Conservation (phyloP, 2,888 invertebrate species). For the Nycteola revayana region DNA sequence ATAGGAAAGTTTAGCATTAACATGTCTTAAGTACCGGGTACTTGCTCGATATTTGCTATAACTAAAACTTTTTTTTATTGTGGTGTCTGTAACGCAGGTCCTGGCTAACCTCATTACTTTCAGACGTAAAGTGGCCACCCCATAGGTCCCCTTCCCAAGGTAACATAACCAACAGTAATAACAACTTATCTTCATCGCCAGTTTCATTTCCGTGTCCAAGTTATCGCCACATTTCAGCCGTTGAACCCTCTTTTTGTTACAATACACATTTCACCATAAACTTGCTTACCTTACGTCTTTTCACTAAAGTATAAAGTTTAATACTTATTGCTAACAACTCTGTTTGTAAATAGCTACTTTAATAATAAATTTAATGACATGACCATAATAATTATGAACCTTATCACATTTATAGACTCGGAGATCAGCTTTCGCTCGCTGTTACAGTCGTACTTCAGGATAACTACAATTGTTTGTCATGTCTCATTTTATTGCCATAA, state of each 20-base stretch:
- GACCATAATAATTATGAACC: too few relatives aligned
- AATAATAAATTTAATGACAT: too few relatives aligned
- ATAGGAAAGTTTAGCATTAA: too few relatives aligned
- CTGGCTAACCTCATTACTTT: slow-evolving; percentile 19
- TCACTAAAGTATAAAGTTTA: not conserved
- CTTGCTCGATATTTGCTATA: too few relatives aligned
- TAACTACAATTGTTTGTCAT: too few relatives aligned
- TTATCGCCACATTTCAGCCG: slow-evolving; percentile 55
- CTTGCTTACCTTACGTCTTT: slow-evolving; percentile 7
- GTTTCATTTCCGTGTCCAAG: slow-evolving; percentile 58
- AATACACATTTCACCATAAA: slow-evolving; percentile 26
- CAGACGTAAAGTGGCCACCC: slow-evolving; percentile 26
- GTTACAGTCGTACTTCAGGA: too few relatives aligned
- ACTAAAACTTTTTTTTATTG: slow-evolving; percentile 22
- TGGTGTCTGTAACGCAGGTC: slow-evolving; percentile 15
- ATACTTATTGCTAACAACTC: too few relatives aligned
- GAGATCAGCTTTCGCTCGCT: too few relatives aligned
- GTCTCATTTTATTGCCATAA: too few relatives aligned
- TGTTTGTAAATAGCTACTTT: too few relatives aligned
- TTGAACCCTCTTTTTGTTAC: slow-evolving; percentile 33
- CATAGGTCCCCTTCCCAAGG: slow-evolving; percentile 30
- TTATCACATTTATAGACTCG: too few relatives aligned
- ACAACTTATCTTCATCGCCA: slow-evolving; percentile 65
- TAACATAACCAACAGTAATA: slow-evolving; percentile 57
- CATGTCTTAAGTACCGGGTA: too few relatives aligned